Conservation (phyloP, 2,797 vertebrate genomes). For the Pitangus sulphuratus region DNA sequence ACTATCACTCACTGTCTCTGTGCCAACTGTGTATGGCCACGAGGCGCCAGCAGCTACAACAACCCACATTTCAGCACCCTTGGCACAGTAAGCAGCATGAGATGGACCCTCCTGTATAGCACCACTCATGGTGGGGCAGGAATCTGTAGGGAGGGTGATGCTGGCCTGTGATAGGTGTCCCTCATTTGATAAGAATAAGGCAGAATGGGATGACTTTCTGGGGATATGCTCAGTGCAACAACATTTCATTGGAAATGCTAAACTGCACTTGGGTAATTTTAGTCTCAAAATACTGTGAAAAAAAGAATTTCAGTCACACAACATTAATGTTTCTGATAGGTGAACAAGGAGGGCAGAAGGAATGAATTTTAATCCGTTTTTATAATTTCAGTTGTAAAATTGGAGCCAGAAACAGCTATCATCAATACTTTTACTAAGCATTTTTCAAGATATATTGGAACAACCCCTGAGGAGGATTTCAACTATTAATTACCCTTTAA, state of each 20-base stretch:
- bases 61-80: not conserved
- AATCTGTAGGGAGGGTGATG: not conserved
- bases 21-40: fast-evolving
- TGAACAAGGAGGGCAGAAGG: not conserved
- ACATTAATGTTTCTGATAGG: not conserved
- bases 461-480: not conserved
- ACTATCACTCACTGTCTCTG: not conserved
- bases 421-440: not conserved
- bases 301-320: not conserved
- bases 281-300: not conserved
- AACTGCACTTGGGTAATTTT: not conserved
- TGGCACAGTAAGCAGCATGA: fast-evolving
- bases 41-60: not conserved
- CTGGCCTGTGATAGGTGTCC: not conserved
- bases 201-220: not conserved
- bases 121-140: not conserved
- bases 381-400: not conserved
- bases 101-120: too few species aligned
- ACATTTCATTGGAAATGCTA: not conserved
- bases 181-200: not conserved
- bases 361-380: not conserved
- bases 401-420: not conserved
- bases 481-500: not conserved
- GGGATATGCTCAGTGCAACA: not conserved
- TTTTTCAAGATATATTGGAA: constrained; percentile 18